Base-by-base conservation (phyloP, 2,888 invertebrate genomes). In the Eupithecia subumbrata region DNA sequence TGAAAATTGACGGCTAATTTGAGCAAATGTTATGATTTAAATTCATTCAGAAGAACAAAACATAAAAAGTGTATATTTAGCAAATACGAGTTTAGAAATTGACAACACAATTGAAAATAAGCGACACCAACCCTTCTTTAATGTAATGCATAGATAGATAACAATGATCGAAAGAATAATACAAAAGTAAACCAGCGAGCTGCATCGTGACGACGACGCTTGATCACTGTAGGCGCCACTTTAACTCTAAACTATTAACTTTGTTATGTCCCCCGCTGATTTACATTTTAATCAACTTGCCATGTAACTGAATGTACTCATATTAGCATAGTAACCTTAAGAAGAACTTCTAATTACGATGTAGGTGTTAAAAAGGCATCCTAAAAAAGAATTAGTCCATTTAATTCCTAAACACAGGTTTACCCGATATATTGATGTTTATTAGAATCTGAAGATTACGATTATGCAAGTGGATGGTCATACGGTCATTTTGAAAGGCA, bases 211-310 rank as follows among this genome's bases (percentile, higher is more conserved):
- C 60, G 43, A 12, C 43, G 37, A 22, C 52, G 63, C 8, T 22
- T 8, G 81, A 84, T 87, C 85, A 87, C 87, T 88, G 86, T 84
- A 79, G 81, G 52, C 80, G 79, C 80, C 73, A 75, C 80, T 78
- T 84, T 85, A 84, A 83, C 82, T 79, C 83, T 73, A 82, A 82
- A 73, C 75, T 71, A 83, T 82, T 82, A 80, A 82, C 78, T 82
- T 82, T 81, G 73, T 73, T 70, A 75, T 79, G 76, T 78, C 73
- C 70, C 76, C 72, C 48, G 67, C 73, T 78, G 72, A 48, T 81
- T 77, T 76, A 78, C 80, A 79, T 80, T 76, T 78, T 79, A 80
- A 81, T 81, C 76, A 78, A 77, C 75, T 64, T 25, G 63, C 52
- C 56, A 77, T 77, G 18, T 40, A 40, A 34, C 9, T 37, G 12